These are phyloP conservation scores for Enteromius mattozi DNA, from an alignment of 2,797 vertebrate genomes.

Conservation along the genomic window DNA sequence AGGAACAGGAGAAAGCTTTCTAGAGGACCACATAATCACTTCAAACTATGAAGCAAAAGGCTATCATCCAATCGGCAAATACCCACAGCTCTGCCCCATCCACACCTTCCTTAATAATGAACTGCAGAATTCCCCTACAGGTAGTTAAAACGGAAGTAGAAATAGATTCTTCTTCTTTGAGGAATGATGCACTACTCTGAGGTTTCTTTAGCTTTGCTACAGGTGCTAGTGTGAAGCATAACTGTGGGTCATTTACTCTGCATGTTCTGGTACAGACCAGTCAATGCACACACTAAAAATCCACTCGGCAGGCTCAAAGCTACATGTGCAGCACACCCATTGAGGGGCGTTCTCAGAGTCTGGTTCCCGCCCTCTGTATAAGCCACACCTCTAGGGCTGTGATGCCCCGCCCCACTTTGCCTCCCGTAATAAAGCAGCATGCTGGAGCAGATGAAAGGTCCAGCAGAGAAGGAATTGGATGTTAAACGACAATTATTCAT, in stretches of 20 bases:
- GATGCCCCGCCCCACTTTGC: slow-evolving; percentile 54
- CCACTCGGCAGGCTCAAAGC: slow-evolving; percentile 63
- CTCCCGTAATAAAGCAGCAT: slow-evolving; percentile 69
- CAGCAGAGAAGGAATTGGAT: slow-evolving; percentile 50
- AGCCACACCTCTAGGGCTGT: slow-evolving; percentile 59
- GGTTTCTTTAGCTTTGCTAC: slow-evolving; percentile 13
- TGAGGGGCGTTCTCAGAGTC: slow-evolving; percentile 60
- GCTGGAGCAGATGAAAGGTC: slow-evolving; percentile 67
- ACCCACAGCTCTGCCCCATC: slow-evolving; percentile 57
- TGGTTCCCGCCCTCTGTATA: slow-evolving; percentile 61
- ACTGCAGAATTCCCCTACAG: neutral
- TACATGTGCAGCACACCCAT: slow-evolving; percentile 67
- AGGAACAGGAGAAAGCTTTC: slow-evolving; percentile 1
- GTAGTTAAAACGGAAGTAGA: neutral
- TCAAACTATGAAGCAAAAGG: slow-evolving; percentile 46
- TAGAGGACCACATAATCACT: slow-evolving; percentile 34
- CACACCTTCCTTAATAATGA: neutral
- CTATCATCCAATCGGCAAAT: slow-evolving; percentile 64
- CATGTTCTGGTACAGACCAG: slow-evolving; percentile 59
- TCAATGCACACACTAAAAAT: slow-evolving; percentile 56
- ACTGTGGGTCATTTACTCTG: slow-evolving; percentile 68
- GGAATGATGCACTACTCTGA: neutral
- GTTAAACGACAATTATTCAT: slow-evolving; percentile 47
- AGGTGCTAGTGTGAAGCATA: slow-evolving; percentile 44
- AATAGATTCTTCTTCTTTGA: neutral